These are phyloP conservation scores for Lamprologus tigripictilis DNA, from an alignment of 2,113 vertebrate genomes.

Conservation along the genomic window DNA sequence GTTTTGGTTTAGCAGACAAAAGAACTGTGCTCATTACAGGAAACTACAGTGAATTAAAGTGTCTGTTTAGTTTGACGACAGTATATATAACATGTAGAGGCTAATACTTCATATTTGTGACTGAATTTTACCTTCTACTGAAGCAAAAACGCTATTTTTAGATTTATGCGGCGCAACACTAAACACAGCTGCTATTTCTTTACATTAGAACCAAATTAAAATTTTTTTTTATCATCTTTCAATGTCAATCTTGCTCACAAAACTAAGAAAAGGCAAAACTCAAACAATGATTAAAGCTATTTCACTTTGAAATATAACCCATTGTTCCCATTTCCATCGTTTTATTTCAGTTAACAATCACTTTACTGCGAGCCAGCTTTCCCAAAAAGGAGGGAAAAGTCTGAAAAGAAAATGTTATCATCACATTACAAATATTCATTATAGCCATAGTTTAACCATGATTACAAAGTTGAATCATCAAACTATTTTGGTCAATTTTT, in stretches of 20 bases:
- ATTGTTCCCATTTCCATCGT: not conserved
- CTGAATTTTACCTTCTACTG: not conserved
- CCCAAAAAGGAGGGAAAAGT: not conserved
- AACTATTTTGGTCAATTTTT: not conserved
- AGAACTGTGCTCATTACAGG: not conserved
- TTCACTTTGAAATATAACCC: not conserved
- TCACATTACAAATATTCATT: not conserved
- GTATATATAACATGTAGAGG: not conserved
- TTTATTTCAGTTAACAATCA: not conserved
- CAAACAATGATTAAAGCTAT: not conserved
- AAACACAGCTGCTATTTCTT: not conserved
- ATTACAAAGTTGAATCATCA: not conserved
- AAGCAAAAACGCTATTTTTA: not conserved
- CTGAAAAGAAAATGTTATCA: not conserved
- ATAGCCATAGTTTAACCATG: not conserved
- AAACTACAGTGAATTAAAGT: not conserved
- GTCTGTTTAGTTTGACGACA: not conserved
- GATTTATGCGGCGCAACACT: not conserved
- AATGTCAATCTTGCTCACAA: rapidly evolving
- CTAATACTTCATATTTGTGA: not conserved
- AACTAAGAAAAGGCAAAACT: not conserved
- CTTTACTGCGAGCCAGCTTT: not conserved
- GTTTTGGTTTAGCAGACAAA: not conserved
- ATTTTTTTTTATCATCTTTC: rapidly evolving
- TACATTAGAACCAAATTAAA: too few species aligned